A percentile compares a stretch with the other conserved stretches of the same genome.
phyloP scores from a whole-genome alignment of 2,113 vertebrate genomes.

The Nestor notabilis region DNA sequence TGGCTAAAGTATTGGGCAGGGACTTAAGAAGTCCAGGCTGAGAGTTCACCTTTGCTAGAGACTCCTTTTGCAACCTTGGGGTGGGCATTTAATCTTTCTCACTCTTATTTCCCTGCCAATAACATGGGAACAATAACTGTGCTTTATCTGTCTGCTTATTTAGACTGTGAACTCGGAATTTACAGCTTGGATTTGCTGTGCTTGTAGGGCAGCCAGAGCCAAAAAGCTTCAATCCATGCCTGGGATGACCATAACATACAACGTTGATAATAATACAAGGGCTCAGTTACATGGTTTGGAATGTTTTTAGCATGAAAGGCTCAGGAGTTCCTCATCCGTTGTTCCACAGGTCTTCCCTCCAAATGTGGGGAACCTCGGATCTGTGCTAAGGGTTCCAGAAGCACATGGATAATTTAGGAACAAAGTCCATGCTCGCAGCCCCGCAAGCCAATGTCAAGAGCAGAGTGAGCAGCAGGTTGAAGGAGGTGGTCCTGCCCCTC shows the following conservation, averaged over 20 bases:
- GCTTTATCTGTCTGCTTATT: neutral
- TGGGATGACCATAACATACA: neutral
- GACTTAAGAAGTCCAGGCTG: neutral
- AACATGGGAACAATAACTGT: neutral
- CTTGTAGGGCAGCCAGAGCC: neutral
- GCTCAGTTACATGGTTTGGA: neutral
- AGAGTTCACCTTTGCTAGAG: conserved; percentile 9
- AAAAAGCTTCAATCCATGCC: neutral
- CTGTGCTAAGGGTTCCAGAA: neutral
- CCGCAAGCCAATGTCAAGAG: neutral
- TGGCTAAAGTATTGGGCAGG: conserved; percentile 17
- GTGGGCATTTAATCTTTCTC: neutral
- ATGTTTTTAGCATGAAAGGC: neutral
- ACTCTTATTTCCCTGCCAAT: neutral
- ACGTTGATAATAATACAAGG: neutral
- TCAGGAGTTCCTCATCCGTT: neutral
- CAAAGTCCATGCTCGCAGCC: neutral
- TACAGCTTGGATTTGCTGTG: neutral
- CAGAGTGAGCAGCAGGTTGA: neutral
- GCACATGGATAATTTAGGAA: neutral
- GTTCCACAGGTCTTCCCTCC: neutral
- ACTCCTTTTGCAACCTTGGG: neutral
- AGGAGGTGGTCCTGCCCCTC: neutral
- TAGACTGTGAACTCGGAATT: neutral
- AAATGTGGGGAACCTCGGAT: neutral